Conservation (phyloP, 2,797 vertebrate genomes). For the Centroberyx gerrardi region DNA sequence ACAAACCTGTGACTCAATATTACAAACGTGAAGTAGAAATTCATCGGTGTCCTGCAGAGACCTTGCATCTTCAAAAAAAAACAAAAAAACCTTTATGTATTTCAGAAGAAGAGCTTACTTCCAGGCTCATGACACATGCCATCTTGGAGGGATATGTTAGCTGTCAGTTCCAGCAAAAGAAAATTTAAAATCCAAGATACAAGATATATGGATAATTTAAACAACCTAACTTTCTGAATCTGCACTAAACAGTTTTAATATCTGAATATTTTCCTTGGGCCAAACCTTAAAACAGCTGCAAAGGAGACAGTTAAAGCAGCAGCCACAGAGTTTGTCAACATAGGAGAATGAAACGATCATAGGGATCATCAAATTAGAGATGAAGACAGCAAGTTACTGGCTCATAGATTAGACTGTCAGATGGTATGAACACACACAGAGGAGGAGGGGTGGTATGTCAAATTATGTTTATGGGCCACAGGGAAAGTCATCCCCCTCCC, state of each 20-base stretch:
- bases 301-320: too few species aligned
- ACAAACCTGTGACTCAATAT: background rate
- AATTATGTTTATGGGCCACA: constrained; percentile 51
- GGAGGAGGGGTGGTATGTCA: constrained; percentile 39
- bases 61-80: background rate
- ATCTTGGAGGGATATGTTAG: background rate
- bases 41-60: background rate
- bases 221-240: too few species aligned
- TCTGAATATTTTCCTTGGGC: background rate
- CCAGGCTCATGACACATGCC: too few species aligned
- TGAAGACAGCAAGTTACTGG: constrained; percentile 11
- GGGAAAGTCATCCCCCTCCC: constrained; percentile 55
- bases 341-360: background rate
- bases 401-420: constrained; percentile 32
- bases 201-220: too few species aligned
- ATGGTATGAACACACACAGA: constrained; percentile 30
- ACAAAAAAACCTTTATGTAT: too few species aligned
- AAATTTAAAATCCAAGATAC: constrained; percentile 1
- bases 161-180: background rate
- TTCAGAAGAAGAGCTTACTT: background rate
- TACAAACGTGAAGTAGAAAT: background rate
- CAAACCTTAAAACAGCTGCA: too few species aligned
- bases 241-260: background rate
- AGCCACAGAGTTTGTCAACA: background rate
- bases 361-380: constrained; percentile 10